Evolutionary conservation across 2,888 invertebrate genomes (phyloP), one percentile per base, ranked within the genome.

Genomic region (Itoplectis maculator): DNA sequence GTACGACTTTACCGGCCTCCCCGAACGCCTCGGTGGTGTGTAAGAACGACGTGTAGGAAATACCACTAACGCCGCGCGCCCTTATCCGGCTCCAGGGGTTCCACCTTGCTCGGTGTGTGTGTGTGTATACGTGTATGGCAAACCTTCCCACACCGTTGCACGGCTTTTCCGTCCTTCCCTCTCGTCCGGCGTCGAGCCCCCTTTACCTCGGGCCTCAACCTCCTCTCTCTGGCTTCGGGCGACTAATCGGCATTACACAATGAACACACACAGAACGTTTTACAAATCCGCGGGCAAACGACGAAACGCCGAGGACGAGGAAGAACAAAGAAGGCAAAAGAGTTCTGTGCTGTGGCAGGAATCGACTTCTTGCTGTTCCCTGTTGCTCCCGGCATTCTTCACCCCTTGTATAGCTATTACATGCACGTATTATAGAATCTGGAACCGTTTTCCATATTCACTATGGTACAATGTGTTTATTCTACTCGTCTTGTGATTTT

Each of bases 201-300:
- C 68, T 63, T 72, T 70, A 61, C 65, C 66, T 49, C 37, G 72
- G 61, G 79, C 73, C 47, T 63, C 35, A 68, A 49, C 68, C 76
- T 84, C 81, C 63, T 76, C 72, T 76, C 72, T 75, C 15, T 18
- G 79, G 82, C 74, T 75, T 79, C 54, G 76, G 42, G 59, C 75
- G 47, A 76, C 75, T 82, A 79, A 82, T 82, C 79, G 79, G 37
- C 54, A 40, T 68, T 78, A 29, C 75, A 81, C 74, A 79, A 75
- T 81, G 61, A 51, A 35, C n/a, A 65, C 45, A 59, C 20, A 47
- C 23, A 37, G 29, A 68, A 61, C 66, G 47, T 66, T 72, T 47
- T 68, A 79, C 76, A 72, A 79, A 82, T 76, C 72, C 82, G 40
- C 70, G 37, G 7, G 18, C 40, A 18, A 70, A 35, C 61, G 45